A percentile compares a stretch with the other conserved stretches of the same genome.
phyloP scores from a whole-genome alignment of 2,113 vertebrate genomes.

The Taurulus bubalis region DNA sequence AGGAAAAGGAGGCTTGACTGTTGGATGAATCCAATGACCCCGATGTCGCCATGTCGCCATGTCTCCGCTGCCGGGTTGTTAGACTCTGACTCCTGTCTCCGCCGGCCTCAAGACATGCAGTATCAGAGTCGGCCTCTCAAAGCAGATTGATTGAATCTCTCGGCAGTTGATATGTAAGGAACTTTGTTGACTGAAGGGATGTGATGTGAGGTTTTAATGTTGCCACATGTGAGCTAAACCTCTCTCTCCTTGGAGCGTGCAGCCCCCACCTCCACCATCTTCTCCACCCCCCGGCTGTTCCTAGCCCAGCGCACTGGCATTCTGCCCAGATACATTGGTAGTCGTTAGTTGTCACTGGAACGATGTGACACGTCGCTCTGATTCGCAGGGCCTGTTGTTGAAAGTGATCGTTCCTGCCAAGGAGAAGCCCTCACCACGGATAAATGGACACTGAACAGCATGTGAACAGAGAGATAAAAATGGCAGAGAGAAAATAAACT shows the following conservation, averaged over 20 bases:
- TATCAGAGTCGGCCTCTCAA: conserved; percentile 61
- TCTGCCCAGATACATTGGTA: conserved; percentile 76
- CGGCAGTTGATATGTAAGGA: conserved; percentile 63
- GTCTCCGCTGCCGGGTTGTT: conserved; percentile 17
- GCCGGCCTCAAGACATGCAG: conserved; percentile 55
- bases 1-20: conserved; percentile 15
- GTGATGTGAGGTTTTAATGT: conserved; percentile 71
- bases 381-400: conserved; percentile 76
- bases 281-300: conserved; percentile 39
- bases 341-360: conserved; percentile 79
- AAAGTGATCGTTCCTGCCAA: conserved; percentile 76
- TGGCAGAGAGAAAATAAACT: conserved; percentile 69
- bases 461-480: conserved; percentile 77
- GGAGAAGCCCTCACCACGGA: conserved; percentile 69
- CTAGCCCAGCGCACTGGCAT: conserved; percentile 64
- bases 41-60: conserved; percentile 1
- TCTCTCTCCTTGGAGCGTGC: conserved; percentile 64
- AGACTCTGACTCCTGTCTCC: conserved; percentile 38
- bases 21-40: conserved; percentile 57
- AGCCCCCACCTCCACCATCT: conserved; percentile 24
- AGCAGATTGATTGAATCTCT: conserved; percentile 72
- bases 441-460: conserved; percentile 74
- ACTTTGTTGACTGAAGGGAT: conserved; percentile 72
- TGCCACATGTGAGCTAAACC: conserved; percentile 68
- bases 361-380: conserved; percentile 74